These are phyloP conservation scores for Cristatella mucedo DNA, from an alignment of 2,888 invertebrate species.

Conservation along the genomic window DNA sequence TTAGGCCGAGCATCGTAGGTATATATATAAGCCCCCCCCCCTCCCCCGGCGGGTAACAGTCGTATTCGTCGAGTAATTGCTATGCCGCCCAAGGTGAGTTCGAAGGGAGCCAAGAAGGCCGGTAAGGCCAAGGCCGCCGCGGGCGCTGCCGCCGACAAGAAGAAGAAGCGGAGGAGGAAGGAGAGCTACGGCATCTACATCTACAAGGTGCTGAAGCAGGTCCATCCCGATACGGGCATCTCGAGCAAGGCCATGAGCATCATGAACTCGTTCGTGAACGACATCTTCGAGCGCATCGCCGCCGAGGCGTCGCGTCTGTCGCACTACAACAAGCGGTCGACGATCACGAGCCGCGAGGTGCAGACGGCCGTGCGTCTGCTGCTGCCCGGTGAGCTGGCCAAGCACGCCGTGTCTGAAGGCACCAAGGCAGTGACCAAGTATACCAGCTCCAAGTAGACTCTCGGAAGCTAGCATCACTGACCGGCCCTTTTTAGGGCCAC, in stretches of 20 bases:
- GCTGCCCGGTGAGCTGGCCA: constrained; percentile 53
- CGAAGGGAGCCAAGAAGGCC: constrained; percentile 10
- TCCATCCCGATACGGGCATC: constrained; percentile 17
- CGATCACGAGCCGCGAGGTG: constrained; percentile 51
- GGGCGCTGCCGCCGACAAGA: constrained; percentile 15
- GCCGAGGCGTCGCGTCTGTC: constrained; percentile 15
- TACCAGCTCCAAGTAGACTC: constrained; percentile 8
- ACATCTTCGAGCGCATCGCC: constrained; percentile 17
- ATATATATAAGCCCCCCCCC: too few relatives aligned
- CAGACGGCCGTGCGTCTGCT: constrained; percentile 50
- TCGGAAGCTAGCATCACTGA: neutral
- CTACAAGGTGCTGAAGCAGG: constrained; percentile 16
- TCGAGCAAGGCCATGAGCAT: constrained; percentile 17
- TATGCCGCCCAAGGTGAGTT: constrained; percentile 14
- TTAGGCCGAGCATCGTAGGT: too few relatives aligned
- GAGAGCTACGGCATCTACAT: constrained; percentile 16
- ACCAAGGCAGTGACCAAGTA: constrained; percentile 9
- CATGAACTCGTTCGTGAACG: constrained; percentile 16
- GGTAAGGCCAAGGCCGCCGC: constrained; percentile 12
- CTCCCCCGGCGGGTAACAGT: too few relatives aligned
- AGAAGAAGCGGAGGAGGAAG: constrained; percentile 13
- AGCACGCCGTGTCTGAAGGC: constrained; percentile 44
- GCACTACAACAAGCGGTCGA: constrained; percentile 33
- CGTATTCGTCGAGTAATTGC: too few relatives aligned
- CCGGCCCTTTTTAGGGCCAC: constrained; percentile 10